A percentile compares a stretch with the other conserved stretches of the same genome.
phyloP scores from a whole-genome alignment of 2,888 invertebrate species.

The Meloe dianella region DNA sequence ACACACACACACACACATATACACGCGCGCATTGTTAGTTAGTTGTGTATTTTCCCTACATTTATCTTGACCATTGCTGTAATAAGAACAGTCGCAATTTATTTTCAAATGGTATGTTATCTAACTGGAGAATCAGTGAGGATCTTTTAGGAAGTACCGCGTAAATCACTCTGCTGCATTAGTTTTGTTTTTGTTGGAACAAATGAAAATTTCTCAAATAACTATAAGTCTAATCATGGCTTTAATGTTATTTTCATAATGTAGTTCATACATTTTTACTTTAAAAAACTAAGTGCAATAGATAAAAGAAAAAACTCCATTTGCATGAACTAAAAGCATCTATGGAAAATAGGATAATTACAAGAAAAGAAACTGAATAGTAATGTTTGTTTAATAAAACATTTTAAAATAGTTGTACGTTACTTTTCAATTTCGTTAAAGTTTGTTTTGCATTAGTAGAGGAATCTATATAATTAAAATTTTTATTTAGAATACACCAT shows the following conservation, averaged over 20 bases:
- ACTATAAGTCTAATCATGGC: neutral
- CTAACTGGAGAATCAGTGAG: neutral
- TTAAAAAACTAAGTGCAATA: no score
- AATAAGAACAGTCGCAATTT: conserved; percentile 5
- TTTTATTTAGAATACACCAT: neutral
- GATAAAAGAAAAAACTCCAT: neutral
- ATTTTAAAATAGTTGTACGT: neutral
- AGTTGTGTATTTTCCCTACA: neutral
- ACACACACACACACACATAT: neutral
- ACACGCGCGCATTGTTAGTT: neutral
- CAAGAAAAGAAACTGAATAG: neutral
- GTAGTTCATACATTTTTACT: neutral
- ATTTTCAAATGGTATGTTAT: neutral
- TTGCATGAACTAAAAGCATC: neutral
- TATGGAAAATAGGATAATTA: neutral
- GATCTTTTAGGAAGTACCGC: neutral
- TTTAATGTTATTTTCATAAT: no score
- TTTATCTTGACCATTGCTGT: conserved; percentile 10
- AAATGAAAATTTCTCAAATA: neutral
- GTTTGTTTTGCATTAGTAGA: neutral
- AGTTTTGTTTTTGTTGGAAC: neutral
- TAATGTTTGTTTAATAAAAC: neutral
- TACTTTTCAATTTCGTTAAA: no score
- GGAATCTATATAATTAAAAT: neutral
- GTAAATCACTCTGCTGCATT: neutral